Percentiles rank a stretch among this genome's conserved stretches.
These are phyloP conservation scores for Campodea augens DNA, from an alignment of 1,140 invertebrate genomes.

Conservation along the genomic window DNA sequence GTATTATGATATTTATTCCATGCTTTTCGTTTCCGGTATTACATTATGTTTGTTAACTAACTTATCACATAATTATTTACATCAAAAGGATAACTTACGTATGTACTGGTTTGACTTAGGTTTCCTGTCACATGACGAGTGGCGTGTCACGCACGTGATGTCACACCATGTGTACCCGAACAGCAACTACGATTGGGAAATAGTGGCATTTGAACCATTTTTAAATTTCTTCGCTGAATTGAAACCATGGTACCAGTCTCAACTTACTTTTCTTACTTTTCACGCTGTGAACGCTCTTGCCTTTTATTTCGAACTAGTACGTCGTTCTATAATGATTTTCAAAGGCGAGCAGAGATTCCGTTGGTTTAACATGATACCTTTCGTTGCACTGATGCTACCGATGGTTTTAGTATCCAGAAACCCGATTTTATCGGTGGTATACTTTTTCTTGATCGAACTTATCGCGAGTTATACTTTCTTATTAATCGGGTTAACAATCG, in stretches of 20 bases:
- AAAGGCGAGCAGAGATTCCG: slow-evolving; percentile 11
- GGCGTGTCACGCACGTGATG: slow-evolving; percentile 52
- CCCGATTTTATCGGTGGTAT: slow-evolving; percentile 1
- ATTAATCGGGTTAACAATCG: slow-evolving; percentile 13
- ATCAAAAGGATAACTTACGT: slow-evolving; percentile 55
- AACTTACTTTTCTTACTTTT: slow-evolving; percentile 14
- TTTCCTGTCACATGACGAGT: slow-evolving; percentile 42
- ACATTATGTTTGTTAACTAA: slow-evolving; percentile 34
- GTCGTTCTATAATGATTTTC: slow-evolving; percentile 9
- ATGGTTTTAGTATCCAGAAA: background rate
- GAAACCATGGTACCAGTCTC: slow-evolving; percentile 17
- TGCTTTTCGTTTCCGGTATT: slow-evolving; percentile 27
- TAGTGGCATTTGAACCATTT: slow-evolving; percentile 45
- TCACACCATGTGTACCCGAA: slow-evolving; percentile 68
- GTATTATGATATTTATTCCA: background rate
- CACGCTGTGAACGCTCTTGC: slow-evolving; percentile 9
- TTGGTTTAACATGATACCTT: background rate
- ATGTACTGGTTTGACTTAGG: slow-evolving; percentile 60
- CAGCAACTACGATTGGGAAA: slow-evolving; percentile 52
- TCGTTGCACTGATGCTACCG: slow-evolving; percentile 1
- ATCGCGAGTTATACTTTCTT: slow-evolving; percentile 9
- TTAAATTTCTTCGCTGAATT: slow-evolving; percentile 38
- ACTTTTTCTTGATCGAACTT: slow-evolving; percentile 14
- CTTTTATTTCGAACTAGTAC: slow-evolving; percentile 10
- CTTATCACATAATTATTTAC: slow-evolving; percentile 61